Evolutionary conservation across 37 sponge, comb jelly and placozoan genomes (phyloP), one percentile per base, ranked within the genome.

Genomic region (Axinella damicornis): DNA sequence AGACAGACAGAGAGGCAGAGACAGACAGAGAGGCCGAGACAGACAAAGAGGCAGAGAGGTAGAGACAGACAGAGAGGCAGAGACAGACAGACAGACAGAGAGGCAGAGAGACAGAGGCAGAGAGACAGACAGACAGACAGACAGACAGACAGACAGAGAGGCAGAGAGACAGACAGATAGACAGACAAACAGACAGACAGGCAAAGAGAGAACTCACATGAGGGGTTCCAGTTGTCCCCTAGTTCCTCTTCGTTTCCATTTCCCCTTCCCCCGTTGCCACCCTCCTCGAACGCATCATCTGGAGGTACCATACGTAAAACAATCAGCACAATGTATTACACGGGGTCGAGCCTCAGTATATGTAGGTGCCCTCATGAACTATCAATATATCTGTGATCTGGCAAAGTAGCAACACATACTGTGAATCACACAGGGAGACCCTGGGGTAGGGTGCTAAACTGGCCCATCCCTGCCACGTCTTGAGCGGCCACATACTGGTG

Each of bases 211-310:
- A 1, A 83, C 84, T 83, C 66, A 83, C 84, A 65, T 5, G 73
- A 73, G 28, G 84, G 74, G 64, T 74, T 53, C 84, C 84, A 83
- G 22, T 74, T 35, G 36, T 83, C 69, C 0, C 70, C 27, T 13
- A 84, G 12, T 11, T 70, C 78, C 4, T 71, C 78, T 38, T 76
- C 78, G 0, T 39, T 40, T 22, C 12, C 63, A 5, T 2, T 61
- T 11, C 63, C 63, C 63, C 63, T 13, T 27, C 46, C 46, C 4
- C 46, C 9, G 46, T 46, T 46, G 46, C 46, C 46, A 4, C 6
- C 46, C 6, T 46, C 46, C 4, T 46, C 46, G 9, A 46, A 46
- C 46, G 46, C 46, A 9, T 46, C 46, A 46, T 46, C 46, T 46
- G 46, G 6, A 46, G 46, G 46, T 46, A 9, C 46, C 9, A 46